Percentiles rank a stretch among this genome's conserved stretches.
phyloP scores from a whole-genome alignment of 2,888 invertebrate genomes.

The Philaethria dido region DNA sequence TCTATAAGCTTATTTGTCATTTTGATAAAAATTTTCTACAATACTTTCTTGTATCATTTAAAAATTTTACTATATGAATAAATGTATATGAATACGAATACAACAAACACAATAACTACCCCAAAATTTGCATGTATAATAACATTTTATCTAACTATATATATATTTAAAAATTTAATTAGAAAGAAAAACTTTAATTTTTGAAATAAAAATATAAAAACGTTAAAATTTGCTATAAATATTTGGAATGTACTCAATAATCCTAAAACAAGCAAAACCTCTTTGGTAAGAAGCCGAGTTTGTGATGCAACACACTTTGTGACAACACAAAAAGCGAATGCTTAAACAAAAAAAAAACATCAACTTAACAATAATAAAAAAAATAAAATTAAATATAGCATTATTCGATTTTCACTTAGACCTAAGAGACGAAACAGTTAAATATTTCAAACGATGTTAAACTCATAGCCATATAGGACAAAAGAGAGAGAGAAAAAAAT shows the following conservation, averaged over 20 bases:
- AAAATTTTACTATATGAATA: not conserved
- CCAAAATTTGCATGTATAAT: not conserved
- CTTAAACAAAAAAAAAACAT: not conserved
- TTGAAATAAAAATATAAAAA: conserved; percentile 7
- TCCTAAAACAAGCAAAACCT: conserved; percentile 34
- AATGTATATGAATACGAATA: not conserved
- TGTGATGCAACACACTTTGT: conserved; percentile 46
- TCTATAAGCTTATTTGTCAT: not conserved
- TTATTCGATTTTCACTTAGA: conserved; percentile 20
- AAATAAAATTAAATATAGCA: conserved; percentile 12
- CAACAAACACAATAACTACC: not conserved
- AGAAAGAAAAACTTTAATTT: not conserved
- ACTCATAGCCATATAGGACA: conserved; percentile 15
- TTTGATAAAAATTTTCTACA: not conserved
- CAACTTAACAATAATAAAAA: conserved; percentile 1
- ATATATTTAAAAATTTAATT: not conserved
- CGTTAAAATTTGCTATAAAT: not conserved
- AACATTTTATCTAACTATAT: conserved; percentile 3
- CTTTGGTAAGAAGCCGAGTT: conserved; percentile 42
- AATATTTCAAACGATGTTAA: not conserved
- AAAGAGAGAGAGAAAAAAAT: not conserved
- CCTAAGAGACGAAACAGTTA: not conserved
- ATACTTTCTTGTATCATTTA: not conserved
- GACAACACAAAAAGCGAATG: conserved; percentile 36
- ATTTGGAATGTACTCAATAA: conserved; percentile 40